Evolutionary conservation across 2,888 invertebrate genomes (phyloP), one percentile per base, ranked within the genome.

Genomic region (Coecobrya sp.): DNA sequence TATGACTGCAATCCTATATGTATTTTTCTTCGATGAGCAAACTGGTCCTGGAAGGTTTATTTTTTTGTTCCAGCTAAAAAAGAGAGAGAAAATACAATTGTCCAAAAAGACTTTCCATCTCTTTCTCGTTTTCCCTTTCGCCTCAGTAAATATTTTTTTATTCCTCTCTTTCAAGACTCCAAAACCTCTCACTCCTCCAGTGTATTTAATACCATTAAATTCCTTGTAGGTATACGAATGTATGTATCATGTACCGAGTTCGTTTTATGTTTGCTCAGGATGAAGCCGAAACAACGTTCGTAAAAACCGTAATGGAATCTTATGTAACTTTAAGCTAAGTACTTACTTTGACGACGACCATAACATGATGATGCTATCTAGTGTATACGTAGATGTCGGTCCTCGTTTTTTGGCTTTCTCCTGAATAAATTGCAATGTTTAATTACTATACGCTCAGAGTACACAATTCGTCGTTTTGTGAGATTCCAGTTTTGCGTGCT

Each of bases 1-100:
- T 55, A 59, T 82, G 55, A 82, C 59, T 59, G 22, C 82, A 82
- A 59, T 59, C 55, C 36, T 82, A 82, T 59, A 70, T 11, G n/a
- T n/a, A n/a, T 36, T 16, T 70, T 76, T 22, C 52, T 13, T 19
- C 76, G 13, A 76, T 45, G 76, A 49, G 49, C 76, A 76, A 73
- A 73, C n/a, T 52, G 25, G 5, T 76, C 22, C 25, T 7, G 25
- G 2, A 25, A 22, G 76, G n/a, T 76, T 76, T 73, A 2, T 73
- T 73, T 19, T 76, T 25, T 73, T 36, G 70, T 42, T 45, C 68
- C 45, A 49, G 22, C 45, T 76, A 49, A 36, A 73, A 73, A 45
- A 42, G 5, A 22, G 27, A 65, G 49, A 55, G 13, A 55, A 73
- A 42, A 42, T 49, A 49, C 76, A 22, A 45, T 76, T 76, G 76